phyloP scores from a whole-genome alignment of 2,113 vertebrate genomes.

The Martes martes region DNA sequence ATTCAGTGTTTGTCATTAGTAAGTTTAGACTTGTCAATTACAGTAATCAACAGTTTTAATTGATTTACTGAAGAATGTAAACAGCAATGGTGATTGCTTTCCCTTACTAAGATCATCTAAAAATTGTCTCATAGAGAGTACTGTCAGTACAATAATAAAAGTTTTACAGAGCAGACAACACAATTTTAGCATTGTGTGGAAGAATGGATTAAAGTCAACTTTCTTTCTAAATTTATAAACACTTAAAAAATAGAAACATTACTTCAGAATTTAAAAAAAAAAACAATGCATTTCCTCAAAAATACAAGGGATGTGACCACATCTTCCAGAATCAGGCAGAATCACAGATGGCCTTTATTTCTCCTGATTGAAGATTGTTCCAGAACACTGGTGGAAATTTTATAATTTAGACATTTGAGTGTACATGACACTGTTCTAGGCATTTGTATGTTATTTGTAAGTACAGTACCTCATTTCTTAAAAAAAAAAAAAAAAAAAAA shows the following conservation, averaged over 20 bases:
- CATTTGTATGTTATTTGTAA: background rate
- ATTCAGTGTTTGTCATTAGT: background rate
- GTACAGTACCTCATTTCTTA: background rate
- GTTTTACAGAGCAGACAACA: background rate
- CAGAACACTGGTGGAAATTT: background rate
- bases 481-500: background rate
- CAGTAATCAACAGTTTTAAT: background rate
- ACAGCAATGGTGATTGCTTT: background rate
- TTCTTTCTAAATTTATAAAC: background rate
- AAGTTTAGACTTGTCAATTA: background rate
- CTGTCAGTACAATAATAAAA: background rate
- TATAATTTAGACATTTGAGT: background rate
- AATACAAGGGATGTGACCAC: background rate
- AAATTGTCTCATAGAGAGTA: background rate
- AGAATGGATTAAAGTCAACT: background rate
- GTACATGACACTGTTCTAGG: rapidly evolving
- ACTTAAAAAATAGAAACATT: conserved; percentile 26
- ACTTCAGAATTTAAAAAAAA: background rate
- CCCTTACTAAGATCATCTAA: background rate
- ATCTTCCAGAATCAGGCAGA: background rate
- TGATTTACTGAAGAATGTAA: background rate
- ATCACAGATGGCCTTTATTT: background rate
- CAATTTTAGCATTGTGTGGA: background rate
- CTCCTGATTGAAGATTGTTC: background rate
- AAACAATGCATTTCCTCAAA: background rate